Percentiles rank a stretch among this genome's conserved stretches.
Conservation (phyloP, 1,140 invertebrate genomes). For the Drosophila orosa region DNA sequence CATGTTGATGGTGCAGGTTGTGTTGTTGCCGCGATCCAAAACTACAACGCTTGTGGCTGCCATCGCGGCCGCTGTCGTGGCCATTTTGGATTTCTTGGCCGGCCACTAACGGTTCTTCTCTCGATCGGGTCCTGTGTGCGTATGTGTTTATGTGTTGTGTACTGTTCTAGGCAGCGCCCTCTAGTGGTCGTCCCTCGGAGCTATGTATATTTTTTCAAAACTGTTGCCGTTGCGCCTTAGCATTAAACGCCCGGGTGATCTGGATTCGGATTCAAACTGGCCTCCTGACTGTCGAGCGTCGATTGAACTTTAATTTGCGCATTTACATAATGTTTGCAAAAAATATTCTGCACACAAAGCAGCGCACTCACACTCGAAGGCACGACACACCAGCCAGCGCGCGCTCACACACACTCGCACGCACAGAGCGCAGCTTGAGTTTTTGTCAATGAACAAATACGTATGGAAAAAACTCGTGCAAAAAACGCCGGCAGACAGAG, state of each 20-base stretch:
- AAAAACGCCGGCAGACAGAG: conserved; percentile 61
- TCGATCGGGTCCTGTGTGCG: conserved; percentile 28
- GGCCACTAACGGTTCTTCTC: conserved; percentile 55
- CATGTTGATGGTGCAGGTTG: conserved; percentile 96
- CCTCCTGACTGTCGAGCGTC: conserved; percentile 26
- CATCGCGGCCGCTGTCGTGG: conserved; percentile 87
- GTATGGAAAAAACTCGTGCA: conserved; percentile 82
- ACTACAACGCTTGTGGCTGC: conserved; percentile 96
- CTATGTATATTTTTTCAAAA: conserved; percentile 28
- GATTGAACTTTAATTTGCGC: conserved; percentile 71
- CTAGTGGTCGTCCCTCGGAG: conserved; percentile 17
- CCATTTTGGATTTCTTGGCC: conserved; percentile 56
- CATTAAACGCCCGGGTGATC: conserved; percentile 44
- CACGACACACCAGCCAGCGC: conserved; percentile 29
- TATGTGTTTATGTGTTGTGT: neutral
- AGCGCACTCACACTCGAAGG: conserved; percentile 41
- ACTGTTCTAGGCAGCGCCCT: conserved; percentile 21
- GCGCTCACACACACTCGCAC: conserved; percentile 48
- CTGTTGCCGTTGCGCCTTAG: conserved; percentile 33
- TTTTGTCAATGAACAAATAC: conserved; percentile 84
- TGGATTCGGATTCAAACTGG: conserved; percentile 37
- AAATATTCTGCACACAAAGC: conserved; percentile 73
- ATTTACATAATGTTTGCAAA: conserved; percentile 72
- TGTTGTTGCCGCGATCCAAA: conserved; percentile 96
- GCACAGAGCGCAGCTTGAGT: conserved; percentile 69